These are phyloP conservation scores for Drosophila gaucha DNA, from an alignment of 2,888 invertebrate species.

Conservation along the genomic window DNA sequence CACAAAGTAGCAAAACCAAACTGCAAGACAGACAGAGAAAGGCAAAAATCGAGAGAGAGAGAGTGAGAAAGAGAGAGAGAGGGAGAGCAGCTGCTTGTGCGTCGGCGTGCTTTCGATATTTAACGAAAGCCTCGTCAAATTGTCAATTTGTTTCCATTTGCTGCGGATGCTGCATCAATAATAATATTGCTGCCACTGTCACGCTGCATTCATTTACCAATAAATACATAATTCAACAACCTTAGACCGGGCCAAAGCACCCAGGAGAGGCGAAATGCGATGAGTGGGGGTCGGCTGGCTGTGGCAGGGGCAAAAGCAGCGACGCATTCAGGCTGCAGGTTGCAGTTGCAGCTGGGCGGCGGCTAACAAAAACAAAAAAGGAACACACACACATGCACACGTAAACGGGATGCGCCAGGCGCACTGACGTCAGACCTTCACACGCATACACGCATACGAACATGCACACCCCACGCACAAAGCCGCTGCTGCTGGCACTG, in stretches of 20 bases:
- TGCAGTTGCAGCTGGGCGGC: slow-evolving; percentile 46
- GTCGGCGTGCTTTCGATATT: slow-evolving; percentile 68
- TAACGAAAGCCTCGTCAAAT: slow-evolving; percentile 66
- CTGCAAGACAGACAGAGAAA: slow-evolving; percentile 34
- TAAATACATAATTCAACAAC: slow-evolving; percentile 28
- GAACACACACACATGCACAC: slow-evolving; percentile 4
- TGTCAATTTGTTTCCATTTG: slow-evolving; percentile 13
- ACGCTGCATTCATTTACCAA: slow-evolving; percentile 46
- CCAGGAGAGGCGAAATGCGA: background rate
- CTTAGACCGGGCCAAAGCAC: slow-evolving; percentile 28
- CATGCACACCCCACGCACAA: slow-evolving; percentile 49
- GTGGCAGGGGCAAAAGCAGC: background rate
- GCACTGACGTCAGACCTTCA: slow-evolving; percentile 55
- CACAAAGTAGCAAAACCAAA: slow-evolving; percentile 39
- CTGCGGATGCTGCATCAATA: slow-evolving; percentile 55
- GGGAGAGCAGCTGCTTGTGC: slow-evolving; percentile 30
- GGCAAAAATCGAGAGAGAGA: slow-evolving; percentile 6
- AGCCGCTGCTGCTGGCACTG: slow-evolving; percentile 12
- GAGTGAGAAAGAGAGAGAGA: slow-evolving; percentile 10
- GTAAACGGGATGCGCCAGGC: slow-evolving; percentile 48
- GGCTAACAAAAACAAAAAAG: slow-evolving; percentile 36
- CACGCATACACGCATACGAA: slow-evolving; percentile 30
- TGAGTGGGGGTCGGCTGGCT: background rate
- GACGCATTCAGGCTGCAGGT: background rate
- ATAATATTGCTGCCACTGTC: slow-evolving; percentile 45